Conservation (phyloP, 2,888 invertebrate species). For the Nipponacmea schrenckii region DNA sequence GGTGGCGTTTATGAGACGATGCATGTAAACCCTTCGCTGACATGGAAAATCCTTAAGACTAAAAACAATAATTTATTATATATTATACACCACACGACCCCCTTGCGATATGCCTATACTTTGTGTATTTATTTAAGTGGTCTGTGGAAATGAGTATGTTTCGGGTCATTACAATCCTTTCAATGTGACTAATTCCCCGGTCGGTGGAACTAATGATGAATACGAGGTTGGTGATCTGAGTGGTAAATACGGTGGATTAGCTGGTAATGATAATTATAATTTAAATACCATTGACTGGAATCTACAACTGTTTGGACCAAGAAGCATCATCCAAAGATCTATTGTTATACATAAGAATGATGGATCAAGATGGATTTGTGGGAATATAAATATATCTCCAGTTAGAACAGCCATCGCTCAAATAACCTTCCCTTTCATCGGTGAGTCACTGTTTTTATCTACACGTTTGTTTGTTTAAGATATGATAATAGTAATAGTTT, state of each 20-base stretch:
- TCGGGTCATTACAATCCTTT: conserved; percentile 83
- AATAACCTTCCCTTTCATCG: conserved; percentile 89
- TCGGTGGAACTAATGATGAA: conserved; percentile 83
- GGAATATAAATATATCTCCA: conserved; percentile 61
- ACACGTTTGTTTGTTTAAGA: no score
- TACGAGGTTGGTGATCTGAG: conserved; percentile 90
- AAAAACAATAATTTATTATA: no score
- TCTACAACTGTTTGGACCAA: conserved; percentile 82
- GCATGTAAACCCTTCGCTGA: no score
- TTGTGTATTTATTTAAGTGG: conserved; percentile 16
- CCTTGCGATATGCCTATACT: no score
- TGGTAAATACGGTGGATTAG: conserved; percentile 85
- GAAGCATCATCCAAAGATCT: conserved; percentile 84
- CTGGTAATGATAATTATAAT: conserved; percentile 72
- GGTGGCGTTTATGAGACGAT: no score
- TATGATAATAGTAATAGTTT: no score
- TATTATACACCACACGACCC: no score
- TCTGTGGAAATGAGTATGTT: conserved; percentile 72
- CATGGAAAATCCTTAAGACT: no score
- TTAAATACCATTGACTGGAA: conserved; percentile 80
- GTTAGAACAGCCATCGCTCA: conserved; percentile 81
- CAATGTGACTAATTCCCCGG: conserved; percentile 56
- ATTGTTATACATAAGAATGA: conserved; percentile 77
- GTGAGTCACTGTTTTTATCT: not conserved
- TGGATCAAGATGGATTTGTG: conserved; percentile 67